Evolutionary conservation across 2,113 vertebrate species (phyloP).

Genomic region (Tauraco erythrolophus): DNA sequence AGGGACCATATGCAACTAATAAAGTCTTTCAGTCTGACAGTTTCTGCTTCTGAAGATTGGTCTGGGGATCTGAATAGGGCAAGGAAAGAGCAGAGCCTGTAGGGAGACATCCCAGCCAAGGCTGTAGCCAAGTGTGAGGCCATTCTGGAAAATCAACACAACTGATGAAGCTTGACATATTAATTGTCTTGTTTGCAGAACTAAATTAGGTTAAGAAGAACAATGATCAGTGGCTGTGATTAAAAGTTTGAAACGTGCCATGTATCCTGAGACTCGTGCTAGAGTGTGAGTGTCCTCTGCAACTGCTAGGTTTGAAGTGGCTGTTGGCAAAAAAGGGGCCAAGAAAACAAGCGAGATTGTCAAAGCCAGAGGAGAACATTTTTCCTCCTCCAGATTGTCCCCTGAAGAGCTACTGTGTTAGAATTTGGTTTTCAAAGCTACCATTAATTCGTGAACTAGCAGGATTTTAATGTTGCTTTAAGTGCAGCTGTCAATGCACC

Average conservation of each 20-base stretch:
- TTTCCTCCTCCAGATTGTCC: neutral
- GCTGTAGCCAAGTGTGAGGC: neutral
- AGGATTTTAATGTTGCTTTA: neutral
- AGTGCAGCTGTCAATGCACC: neutral
- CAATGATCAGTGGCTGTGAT: neutral
- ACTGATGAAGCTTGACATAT: neutral
- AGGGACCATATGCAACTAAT: neutral
- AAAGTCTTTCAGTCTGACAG: neutral
- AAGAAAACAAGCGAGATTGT: neutral
- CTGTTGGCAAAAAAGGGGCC: neutral
- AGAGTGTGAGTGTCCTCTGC: neutral
- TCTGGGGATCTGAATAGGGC: neutral
- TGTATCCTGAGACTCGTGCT: neutral
- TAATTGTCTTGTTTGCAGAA: slow-evolving; percentile 26
- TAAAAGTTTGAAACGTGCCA: neutral
- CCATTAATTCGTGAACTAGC: neutral
- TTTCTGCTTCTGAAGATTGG: neutral
- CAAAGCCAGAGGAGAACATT: slow-evolving; percentile 31
- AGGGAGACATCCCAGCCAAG: neutral
- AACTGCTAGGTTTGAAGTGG: neutral
- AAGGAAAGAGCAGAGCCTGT: neutral
- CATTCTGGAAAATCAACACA: neutral
- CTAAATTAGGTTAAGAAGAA: neutral
- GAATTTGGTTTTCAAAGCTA: slow-evolving; percentile 20
- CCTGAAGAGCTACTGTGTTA: slow-evolving; percentile 12